Base-by-base conservation (phyloP, 1,140 invertebrate species). In the Stegodyphus dumicola region DNA sequence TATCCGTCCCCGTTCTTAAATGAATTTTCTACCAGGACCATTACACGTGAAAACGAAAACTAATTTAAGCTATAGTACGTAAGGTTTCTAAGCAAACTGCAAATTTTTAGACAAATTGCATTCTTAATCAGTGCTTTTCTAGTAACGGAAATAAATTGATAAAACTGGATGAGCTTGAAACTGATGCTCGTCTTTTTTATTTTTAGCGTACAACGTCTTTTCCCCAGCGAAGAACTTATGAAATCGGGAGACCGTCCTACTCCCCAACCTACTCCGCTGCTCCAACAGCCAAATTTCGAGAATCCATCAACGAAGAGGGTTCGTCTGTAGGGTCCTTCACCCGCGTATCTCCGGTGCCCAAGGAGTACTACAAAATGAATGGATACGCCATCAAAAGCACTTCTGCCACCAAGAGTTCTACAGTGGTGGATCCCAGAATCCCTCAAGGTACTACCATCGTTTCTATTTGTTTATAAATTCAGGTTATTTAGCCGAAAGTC, bases 311-410 rank as follows among this genome's bases (percentile, higher is more conserved):
- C 18, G 66, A 80, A 15, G 33, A 33, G 10, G 49, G 56, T 18
- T 17, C 76, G 9, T 70, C 66, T 10, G 11, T 65, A 52, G 79
- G 56, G 7, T 56, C 79, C 15, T 80, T 67, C 67, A 81, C 18
- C 51, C 53, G 79, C 17, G 70, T 56, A 15, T 13, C 49, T 52
- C 53, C 71, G 11, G 56, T 77, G 6, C 13, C 60, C 9, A 64
- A 75, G 33, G 80, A 76, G 49, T 84, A 84, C 73, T 84, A 84
- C 64, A 75, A 48, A 49, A 65, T 84, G 80, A 83, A 66, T 33
- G 78, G 78, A 33, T 80, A 71, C 60, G 17, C 49, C 7, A 13
- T 81, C 49, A 84, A 84, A 73, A 76, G 60, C 73, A 75, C 80
- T 74, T 84, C 80, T 15, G 80, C 80, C 49, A 54, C 80, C 64